These are phyloP conservation scores for Hesperophylax magnus DNA, from an alignment of 1,140 invertebrate genomes.

Conservation along the genomic window DNA sequence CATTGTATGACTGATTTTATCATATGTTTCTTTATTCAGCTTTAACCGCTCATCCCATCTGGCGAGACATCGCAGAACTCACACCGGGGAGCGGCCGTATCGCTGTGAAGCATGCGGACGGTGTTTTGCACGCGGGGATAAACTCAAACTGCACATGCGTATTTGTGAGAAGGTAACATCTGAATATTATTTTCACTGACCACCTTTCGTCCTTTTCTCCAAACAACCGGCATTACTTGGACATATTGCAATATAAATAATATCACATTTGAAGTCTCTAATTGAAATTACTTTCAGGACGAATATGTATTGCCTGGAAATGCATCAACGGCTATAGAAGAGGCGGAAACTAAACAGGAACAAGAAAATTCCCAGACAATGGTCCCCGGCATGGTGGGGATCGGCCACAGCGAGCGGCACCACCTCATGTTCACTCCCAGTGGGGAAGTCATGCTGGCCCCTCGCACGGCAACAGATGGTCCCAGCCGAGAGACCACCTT, in stretches of 20 bases:
- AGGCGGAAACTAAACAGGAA: constrained; percentile 63
- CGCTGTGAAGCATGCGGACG: constrained; percentile 74
- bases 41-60: constrained; percentile 69
- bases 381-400: constrained; percentile 68
- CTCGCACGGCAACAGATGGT: constrained; percentile 41
- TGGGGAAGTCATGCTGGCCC: constrained; percentile 67
- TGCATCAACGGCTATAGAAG: constrained; percentile 61
- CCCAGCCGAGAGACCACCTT: not conserved
- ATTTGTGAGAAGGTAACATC: constrained; percentile 67
- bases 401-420: constrained; percentile 66
- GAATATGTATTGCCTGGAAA: constrained; percentile 54
- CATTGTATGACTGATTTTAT: too few species aligned
- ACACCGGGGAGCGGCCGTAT: constrained; percentile 78
- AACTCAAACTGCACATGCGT: constrained; percentile 69
- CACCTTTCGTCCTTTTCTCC: too few species aligned
- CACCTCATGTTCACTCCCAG: constrained; percentile 67
- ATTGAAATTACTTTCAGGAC: constrained; percentile 43
- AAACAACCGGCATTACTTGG: too few species aligned
- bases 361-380: constrained; percentile 59
- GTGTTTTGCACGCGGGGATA: constrained; percentile 69
- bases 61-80: constrained; percentile 77
- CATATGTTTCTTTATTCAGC: constrained; percentile 56
- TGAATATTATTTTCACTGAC: not conserved
- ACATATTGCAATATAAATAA: too few species aligned
- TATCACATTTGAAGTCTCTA: too few species aligned